Evolutionary conservation across 2,113 vertebrate genomes (phyloP).

Genomic region (Sinocyclocheilus anophthalmus): DNA sequence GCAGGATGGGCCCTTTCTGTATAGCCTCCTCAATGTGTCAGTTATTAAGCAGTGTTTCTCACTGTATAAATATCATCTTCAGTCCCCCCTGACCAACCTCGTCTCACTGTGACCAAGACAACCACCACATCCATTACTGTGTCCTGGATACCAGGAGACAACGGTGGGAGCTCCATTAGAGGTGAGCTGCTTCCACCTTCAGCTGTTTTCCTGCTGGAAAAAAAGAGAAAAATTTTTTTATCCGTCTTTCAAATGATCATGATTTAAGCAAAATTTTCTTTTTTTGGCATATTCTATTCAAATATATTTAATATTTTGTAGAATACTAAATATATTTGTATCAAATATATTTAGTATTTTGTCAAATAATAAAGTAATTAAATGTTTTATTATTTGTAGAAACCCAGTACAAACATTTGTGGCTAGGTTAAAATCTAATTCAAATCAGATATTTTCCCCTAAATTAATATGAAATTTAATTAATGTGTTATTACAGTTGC

Average conservation of each 20-base stretch:
- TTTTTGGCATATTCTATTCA: neutral
- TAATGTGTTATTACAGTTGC: neutral
- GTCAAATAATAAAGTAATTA: too few species aligned
- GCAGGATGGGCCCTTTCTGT: too few species aligned
- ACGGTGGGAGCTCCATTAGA: slow-evolving; percentile 97
- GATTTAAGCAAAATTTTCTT: neutral
- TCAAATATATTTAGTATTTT: too few species aligned
- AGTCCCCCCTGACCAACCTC: slow-evolving; percentile 98
- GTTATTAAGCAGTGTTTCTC: neutral
- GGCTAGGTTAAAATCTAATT: neutral
- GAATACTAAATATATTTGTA: too few species aligned
- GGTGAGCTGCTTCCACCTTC: slow-evolving; percentile 73
- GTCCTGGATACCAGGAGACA: slow-evolving; percentile 98
- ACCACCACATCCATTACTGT: slow-evolving; percentile 97
- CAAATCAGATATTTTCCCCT: neutral
- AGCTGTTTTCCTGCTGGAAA: neutral
- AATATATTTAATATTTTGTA: neutral
- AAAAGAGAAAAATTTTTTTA: neutral
- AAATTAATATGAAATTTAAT: neutral
- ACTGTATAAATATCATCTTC: slow-evolving; percentile 30
- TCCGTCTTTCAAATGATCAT: neutral
- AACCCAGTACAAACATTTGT: too few species aligned
- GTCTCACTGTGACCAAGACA: slow-evolving; percentile 97
- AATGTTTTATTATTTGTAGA: too few species aligned
- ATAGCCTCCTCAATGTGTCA: neutral